These are phyloP conservation scores for Blastobasis lacticolella DNA, from an alignment of 2,888 invertebrate species.

Conservation along the genomic window DNA sequence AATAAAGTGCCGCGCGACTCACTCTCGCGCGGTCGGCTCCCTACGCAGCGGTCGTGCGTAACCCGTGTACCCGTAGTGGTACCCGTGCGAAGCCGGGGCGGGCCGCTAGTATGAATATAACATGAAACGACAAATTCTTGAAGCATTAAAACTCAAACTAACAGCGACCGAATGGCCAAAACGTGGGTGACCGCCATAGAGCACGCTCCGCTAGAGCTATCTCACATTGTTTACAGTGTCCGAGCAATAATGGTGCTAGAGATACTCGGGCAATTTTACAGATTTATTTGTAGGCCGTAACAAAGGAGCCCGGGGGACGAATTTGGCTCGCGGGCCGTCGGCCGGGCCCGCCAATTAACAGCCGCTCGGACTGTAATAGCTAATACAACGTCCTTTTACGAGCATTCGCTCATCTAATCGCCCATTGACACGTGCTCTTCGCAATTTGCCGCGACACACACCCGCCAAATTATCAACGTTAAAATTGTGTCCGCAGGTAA, in stretches of 20 bases:
- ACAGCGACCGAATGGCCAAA: too few relatives aligned
- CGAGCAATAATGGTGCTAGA: neutral
- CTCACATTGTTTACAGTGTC: neutral
- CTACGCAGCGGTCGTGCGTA: too few relatives aligned
- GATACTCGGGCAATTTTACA: neutral
- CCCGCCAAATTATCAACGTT: neutral
- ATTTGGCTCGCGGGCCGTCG: conserved; percentile 20
- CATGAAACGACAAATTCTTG: too few relatives aligned
- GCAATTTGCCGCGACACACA: conserved; percentile 12
- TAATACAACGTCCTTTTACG: conserved; percentile 42
- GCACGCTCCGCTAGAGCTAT: too few relatives aligned
- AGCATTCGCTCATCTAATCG: conserved; percentile 38
- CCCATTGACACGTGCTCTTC: conserved; percentile 27
- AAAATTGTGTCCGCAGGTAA: neutral
- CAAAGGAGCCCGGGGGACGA: neutral
- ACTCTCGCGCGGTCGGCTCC: too few relatives aligned
- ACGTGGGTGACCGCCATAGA: too few relatives aligned
- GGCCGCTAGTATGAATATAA: too few relatives aligned
- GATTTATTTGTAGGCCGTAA: neutral
- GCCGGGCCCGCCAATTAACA: conserved; percentile 35
- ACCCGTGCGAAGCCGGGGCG: too few relatives aligned
- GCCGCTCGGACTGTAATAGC: conserved; percentile 37
- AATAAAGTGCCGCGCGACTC: too few relatives aligned
- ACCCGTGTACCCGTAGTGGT: too few relatives aligned
- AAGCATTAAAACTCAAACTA: too few relatives aligned